phyloP scores from a whole-genome alignment of 2,888 invertebrate species.

The Pelosia muscerda region DNA sequence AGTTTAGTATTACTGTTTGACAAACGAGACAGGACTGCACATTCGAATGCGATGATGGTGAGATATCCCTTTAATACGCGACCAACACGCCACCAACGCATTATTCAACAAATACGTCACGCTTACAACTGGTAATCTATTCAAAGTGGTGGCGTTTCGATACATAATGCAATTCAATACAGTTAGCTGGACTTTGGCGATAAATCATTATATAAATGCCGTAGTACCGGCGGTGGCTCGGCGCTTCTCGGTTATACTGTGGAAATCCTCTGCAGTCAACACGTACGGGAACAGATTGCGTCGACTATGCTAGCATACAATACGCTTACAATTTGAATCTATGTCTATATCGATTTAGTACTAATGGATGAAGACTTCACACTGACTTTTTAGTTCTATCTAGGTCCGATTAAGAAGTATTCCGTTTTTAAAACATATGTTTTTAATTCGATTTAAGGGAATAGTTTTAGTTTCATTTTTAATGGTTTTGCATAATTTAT shows the following conservation, averaged over 20 bases:
- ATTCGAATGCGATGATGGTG: too few species aligned
- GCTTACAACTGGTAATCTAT: slow-evolving; percentile 8
- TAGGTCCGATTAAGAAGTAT: too few species aligned
- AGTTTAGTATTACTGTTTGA: too few species aligned
- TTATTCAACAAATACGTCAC: slow-evolving; percentile 1
- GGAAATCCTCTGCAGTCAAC: slow-evolving; percentile 10
- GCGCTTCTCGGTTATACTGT: slow-evolving; percentile 13
- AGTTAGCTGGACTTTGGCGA: slow-evolving; percentile 17
- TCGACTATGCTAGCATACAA: slow-evolving; percentile 8
- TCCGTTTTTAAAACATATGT: too few species aligned
- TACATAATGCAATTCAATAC: slow-evolving; percentile 20
- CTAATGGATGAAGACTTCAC: too few species aligned
- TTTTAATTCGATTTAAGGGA: too few species aligned
- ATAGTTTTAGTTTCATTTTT: too few species aligned
- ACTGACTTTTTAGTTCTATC: too few species aligned
- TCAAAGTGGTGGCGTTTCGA: slow-evolving; percentile 11
- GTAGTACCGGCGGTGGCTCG: slow-evolving; percentile 1
- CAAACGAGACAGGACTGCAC: too few species aligned
- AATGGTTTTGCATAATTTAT: too few species aligned
- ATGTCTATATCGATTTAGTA: not conserved
- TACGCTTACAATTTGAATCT: slow-evolving; percentile 2
- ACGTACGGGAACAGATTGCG: slow-evolving; percentile 12
- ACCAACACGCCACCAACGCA: not conserved
- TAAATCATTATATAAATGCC: slow-evolving; percentile 23
- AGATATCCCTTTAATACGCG: too few species aligned